Conservation (phyloP, 2,113 vertebrate species). For the Coregonus clupeaformis region DNA sequence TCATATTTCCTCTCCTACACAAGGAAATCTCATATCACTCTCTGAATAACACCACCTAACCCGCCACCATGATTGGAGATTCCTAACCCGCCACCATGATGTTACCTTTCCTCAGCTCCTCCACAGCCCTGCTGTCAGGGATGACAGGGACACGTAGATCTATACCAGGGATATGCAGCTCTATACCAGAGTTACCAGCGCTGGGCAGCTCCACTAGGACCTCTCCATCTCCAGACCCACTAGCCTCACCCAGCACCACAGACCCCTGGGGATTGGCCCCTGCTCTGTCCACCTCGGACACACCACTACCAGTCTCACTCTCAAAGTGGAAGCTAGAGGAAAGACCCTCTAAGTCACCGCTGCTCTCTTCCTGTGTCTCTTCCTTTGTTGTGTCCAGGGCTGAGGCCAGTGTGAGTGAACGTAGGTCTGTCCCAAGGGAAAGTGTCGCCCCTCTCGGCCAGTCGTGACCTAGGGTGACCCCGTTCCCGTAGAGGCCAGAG, state of each 20-base stretch:
- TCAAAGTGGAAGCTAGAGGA: not conserved
- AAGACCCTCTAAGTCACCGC: not conserved
- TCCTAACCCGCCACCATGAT: not conserved
- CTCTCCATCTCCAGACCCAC: constrained; percentile 39
- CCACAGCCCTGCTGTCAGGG: constrained; percentile 1
- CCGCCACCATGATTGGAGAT: not conserved
- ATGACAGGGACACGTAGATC: not conserved
- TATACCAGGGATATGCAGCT: not conserved
- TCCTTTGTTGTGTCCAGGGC: not conserved
- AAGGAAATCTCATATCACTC: no score
- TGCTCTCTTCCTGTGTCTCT: not conserved
- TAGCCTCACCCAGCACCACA: constrained; percentile 25
- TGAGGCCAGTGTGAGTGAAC: not conserved
- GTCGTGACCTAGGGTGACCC: constrained; percentile 69
- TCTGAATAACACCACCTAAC: not conserved
- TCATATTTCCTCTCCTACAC: no score
- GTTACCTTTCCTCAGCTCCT: not conserved
- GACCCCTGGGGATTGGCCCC: not conserved
- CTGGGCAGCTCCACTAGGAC: not conserved
- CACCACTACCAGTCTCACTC: not conserved
- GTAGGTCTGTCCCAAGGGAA: not conserved
- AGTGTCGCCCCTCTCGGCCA: constrained; percentile 48
- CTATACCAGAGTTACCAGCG: not conserved
- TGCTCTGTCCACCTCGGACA: not conserved
- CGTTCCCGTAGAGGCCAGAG: constrained; percentile 72